Evolutionary conservation across 2,797 vertebrate genomes (phyloP), one percentile per base, ranked within the genome.

Genomic region (Argyrosomus regius): DNA sequence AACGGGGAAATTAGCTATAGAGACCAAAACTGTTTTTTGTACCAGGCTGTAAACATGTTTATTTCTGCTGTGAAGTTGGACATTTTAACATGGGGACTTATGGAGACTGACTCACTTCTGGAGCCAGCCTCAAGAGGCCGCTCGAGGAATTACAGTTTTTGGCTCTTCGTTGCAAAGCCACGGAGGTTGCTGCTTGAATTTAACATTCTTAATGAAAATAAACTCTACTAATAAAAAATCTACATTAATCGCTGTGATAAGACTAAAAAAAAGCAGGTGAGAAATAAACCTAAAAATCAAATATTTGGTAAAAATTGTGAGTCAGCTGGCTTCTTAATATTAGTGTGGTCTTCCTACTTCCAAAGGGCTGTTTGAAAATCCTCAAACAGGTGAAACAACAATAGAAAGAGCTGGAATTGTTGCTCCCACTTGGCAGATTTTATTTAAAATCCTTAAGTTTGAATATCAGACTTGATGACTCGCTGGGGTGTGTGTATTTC

Each of bases 261-360:
- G 22, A 28, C 7, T 13, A 31, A 4, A 54, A 54, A 54, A 24
- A 63, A 24, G 43, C 31, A 16, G 48, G 13, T 18, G 52, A 39
- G 14, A 35, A 67, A 24, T 5, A 72, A 48, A 52, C 7, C 39
- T 49, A n/a, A 24, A 52, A 63, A 50, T 41, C 65, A 41, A 11
- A 62, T 50, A 17, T 70, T 39, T 39, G 31, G 1, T 35, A 35
- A 35, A 70, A 62, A 72, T 13, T 52, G 8, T 18, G 50, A 46
- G 56, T 57, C 59, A 64, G 54, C 70, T 24, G 20, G 53, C 24
- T 62, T 75, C 60, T 72, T 72, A 57, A 73, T 31, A 53, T 46
- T 24, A 24, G 26, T 49, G n/a, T 28, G 59, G 10, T n/a, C 26
- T 12, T 17, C 9, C 14, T 59, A 16, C 49, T 49, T 78, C 83